Evolutionary conservation across 2,113 vertebrate genomes (phyloP).

Genomic region (Sinocyclocheilus anshuiensis): DNA sequence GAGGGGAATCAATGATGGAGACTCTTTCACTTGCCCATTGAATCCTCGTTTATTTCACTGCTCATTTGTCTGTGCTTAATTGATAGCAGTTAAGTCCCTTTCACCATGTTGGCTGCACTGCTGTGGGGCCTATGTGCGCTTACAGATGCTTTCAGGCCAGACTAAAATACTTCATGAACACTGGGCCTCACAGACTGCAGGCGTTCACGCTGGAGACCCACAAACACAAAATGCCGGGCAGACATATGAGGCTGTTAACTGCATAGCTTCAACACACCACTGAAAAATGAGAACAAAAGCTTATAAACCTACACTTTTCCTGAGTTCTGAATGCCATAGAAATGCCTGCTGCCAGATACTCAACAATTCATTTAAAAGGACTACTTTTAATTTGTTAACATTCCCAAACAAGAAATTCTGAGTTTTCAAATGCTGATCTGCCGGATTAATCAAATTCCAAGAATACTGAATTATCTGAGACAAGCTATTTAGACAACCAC

Average conservation of each 20-base stretch:
- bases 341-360: background rate
- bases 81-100: conserved; percentile 52
- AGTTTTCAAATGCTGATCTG: background rate
- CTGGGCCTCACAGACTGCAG: conserved; percentile 5
- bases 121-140: conserved; percentile 39
- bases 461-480: background rate
- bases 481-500: background rate
- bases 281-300: conserved; percentile 21
- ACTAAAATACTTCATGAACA: conserved; percentile 23
- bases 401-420: background rate
- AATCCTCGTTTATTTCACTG: conserved; percentile 47
- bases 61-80: conserved; percentile 54
- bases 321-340: background rate
- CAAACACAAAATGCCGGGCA: conserved; percentile 27
- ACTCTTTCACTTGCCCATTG: conserved; percentile 42
- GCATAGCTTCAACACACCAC: conserved; percentile 5
- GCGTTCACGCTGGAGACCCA: background rate
- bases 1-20: conserved; percentile 44
- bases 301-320: background rate
- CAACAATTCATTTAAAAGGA: background rate
- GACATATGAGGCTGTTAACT: conserved; percentile 9
- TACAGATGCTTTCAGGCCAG: conserved; percentile 22
- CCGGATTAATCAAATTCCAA: background rate
- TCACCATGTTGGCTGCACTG: conserved; percentile 38
- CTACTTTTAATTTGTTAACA: background rate